Percentiles rank a stretch among this genome's conserved stretches.
Conservation (phyloP, 2,888 invertebrate genomes). For the Galeopsomyia nigrocyanea region DNA sequence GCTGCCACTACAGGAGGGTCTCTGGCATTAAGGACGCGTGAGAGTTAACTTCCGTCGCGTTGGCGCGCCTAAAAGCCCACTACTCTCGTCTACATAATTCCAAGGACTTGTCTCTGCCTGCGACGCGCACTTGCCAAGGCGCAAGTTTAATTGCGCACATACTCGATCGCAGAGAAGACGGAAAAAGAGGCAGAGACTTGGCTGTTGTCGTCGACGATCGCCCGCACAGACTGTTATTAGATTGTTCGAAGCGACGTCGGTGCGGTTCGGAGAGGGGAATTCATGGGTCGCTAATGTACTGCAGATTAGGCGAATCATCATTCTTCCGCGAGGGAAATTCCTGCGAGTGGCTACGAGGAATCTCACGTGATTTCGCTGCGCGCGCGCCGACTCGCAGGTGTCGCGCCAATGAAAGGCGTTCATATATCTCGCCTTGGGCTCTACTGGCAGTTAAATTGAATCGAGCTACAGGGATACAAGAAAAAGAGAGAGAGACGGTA, state of each 20-base stretch:
- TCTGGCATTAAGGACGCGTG: no score
- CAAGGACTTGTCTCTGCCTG: no score
- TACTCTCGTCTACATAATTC: no score
- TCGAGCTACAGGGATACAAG: neutral
- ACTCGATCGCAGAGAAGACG: no score
- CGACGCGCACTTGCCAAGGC: no score
- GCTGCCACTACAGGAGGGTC: no score
- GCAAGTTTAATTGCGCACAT: no score
- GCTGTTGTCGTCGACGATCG: no score
- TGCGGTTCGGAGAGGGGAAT: neutral
- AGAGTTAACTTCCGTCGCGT: no score
- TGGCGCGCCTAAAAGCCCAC: no score
- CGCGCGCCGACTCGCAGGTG: neutral
- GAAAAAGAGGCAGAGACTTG: no score
- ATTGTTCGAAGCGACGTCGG: neutral
- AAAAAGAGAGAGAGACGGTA: neutral
- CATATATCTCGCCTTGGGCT: conserved; percentile 18
- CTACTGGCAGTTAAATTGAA: conserved; percentile 38
- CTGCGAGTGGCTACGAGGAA: neutral
- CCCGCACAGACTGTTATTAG: no score
- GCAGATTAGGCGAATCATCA: conserved; percentile 7
- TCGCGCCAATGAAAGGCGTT: neutral
- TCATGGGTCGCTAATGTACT: conserved; percentile 2
- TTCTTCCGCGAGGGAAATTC: conserved; percentile 12
- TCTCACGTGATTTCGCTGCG: neutral